Evolutionary conservation across 2,113 vertebrate genomes (phyloP).

Genomic region (Probosciger aterrimus): DNA sequence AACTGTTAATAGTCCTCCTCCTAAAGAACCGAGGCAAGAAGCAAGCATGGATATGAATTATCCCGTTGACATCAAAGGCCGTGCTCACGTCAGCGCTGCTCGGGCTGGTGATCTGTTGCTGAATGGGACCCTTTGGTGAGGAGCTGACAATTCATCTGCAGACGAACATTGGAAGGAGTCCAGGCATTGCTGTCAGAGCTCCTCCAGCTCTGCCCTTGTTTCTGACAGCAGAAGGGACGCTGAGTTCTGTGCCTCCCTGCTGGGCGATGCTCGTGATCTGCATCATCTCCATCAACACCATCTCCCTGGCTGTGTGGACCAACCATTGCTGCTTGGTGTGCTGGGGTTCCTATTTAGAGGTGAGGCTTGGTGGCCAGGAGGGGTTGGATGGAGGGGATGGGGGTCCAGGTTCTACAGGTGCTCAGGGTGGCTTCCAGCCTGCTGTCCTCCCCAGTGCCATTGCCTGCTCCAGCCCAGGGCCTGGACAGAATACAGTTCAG

Average conservation of each 20-base stretch:
- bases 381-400: not conserved
- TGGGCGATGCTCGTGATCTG: not conserved
- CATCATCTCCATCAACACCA: not conserved
- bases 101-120: not conserved
- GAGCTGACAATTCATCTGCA: not conserved
- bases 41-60: not conserved
- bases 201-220: not conserved
- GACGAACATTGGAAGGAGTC: not conserved
- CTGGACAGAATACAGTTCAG: not conserved
- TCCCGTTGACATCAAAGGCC: not conserved
- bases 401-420: accelerated
- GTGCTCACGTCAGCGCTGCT: not conserved
- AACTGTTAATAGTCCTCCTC: not conserved
- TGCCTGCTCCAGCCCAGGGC: not conserved
- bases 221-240: not conserved
- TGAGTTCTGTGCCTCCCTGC: not conserved
- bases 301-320: not conserved
- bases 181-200: not conserved
- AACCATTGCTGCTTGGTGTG: not conserved
- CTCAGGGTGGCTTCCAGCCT: not conserved
- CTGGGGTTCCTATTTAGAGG: not conserved
- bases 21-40: not conserved
- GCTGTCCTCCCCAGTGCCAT: not conserved
- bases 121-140: not conserved
- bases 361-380: not conserved